A percentile compares a stretch with the other conserved stretches of the same genome.
Evolutionary conservation across 2,888 invertebrate genomes (phyloP).

Genomic region (Lycaena phlaeas): DNA sequence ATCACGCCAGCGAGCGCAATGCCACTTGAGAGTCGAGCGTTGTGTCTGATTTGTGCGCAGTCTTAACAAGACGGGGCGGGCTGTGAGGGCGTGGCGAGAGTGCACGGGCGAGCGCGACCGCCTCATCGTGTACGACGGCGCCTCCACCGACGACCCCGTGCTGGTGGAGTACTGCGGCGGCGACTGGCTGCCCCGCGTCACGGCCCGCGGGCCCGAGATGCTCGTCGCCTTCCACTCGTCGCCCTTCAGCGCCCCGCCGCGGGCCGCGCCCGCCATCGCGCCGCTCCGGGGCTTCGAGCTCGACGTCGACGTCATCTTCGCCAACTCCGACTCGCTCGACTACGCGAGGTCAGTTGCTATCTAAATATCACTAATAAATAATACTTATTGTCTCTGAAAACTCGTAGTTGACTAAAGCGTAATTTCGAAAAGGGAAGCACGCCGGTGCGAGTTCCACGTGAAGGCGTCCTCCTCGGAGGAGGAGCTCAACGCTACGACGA

Average conservation of each 20-base stretch:
- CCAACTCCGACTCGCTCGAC: conserved; percentile 89
- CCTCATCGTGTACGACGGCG: conserved; percentile 89
- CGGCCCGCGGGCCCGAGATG: conserved; percentile 82
- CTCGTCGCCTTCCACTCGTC: conserved; percentile 91
- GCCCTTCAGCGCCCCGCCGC: conserved; percentile 85
- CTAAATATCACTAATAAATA: neutral
- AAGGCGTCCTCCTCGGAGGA: conserved; percentile 80
- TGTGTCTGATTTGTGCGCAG: too few relatives aligned
- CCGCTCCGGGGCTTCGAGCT: conserved; percentile 87
- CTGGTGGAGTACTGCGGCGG: conserved; percentile 91
- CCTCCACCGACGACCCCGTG: conserved; percentile 85
- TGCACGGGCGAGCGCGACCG: conserved; percentile 88
- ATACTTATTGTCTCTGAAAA: neutral
- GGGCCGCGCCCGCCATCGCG: conserved; percentile 71
- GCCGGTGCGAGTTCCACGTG: conserved; percentile 82
- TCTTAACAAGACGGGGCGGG: conserved; percentile 80
- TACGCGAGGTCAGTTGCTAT: conserved; percentile 78
- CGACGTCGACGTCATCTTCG: conserved; percentile 87
- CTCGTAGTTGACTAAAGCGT: neutral
- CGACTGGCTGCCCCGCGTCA: conserved; percentile 85
- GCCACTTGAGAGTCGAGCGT: too few relatives aligned
- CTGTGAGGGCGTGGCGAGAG: conserved; percentile 85
- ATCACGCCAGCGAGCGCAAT: too few relatives aligned
- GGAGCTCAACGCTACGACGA: conserved; percentile 42
- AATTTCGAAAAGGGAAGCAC: conserved; percentile 54